A percentile compares a stretch with the other conserved stretches of the same genome.
Conservation (phyloP, 2,113 vertebrate species). For the Pygoscelis adeliae region DNA sequence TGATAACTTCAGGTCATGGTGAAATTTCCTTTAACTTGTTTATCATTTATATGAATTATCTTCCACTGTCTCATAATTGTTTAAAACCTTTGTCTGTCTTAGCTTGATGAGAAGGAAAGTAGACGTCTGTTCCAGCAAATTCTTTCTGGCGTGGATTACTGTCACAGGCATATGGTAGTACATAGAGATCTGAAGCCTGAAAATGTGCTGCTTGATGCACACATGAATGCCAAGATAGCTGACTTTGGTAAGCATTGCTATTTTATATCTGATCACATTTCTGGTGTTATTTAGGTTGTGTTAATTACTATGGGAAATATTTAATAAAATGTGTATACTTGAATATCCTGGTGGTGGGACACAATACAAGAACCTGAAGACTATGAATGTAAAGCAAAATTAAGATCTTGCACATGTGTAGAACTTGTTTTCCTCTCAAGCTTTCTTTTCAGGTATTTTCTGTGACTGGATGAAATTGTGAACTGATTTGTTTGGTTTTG, state of each 20-base stretch:
- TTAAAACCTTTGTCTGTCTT: constrained; percentile 4
- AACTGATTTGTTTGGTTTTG: neutral
- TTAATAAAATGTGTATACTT: neutral
- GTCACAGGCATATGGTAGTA: constrained; percentile 98
- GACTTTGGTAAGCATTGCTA: constrained; percentile 87
- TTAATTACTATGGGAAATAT: neutral
- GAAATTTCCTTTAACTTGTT: neutral
- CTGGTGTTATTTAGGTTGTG: neutral
- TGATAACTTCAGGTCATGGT: neutral
- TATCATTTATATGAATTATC: neutral
- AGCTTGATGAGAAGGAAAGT: constrained; percentile 98
- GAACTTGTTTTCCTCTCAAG: neutral
- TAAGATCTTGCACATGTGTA: neutral
- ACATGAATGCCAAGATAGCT: constrained; percentile 99
- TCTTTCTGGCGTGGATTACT: constrained; percentile 98
- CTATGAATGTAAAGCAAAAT: neutral
- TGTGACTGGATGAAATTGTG: neutral
- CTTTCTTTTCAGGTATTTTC: neutral
- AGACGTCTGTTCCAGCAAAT: constrained; percentile 97
- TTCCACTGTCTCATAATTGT: neutral
- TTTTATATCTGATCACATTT: neutral
- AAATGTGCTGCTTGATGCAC: constrained; percentile 97
- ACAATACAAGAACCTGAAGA: neutral
- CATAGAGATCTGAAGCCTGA: constrained; percentile 98
- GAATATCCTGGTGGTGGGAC: neutral